These are phyloP conservation scores for Meandrusa payeni DNA, from an alignment of 2,888 invertebrate species.

Conservation along the genomic window DNA sequence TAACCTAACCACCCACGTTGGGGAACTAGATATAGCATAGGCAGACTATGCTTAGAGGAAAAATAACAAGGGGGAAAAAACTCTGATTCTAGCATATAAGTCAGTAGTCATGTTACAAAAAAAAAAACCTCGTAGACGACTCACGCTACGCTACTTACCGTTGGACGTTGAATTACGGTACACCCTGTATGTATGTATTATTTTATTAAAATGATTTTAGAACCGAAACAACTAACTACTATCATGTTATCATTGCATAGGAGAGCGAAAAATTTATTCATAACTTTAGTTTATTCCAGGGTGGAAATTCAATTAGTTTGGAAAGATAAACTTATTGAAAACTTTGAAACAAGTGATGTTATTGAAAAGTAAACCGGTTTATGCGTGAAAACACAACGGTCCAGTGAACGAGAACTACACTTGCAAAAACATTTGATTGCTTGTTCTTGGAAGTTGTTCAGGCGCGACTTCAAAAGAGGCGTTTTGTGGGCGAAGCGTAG, in stretches of 20 bases:
- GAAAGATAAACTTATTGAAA: conserved; percentile 23
- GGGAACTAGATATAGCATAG: too few relatives aligned
- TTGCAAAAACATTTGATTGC: conserved; percentile 22
- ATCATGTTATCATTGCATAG: conserved; percentile 3
- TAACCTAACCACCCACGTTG: too few relatives aligned
- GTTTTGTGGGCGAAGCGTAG: conserved; percentile 8
- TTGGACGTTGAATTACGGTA: too few relatives aligned
- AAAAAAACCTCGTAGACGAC: too few relatives aligned
- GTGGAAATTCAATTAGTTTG: conserved; percentile 15
- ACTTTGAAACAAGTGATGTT: conserved; percentile 19
- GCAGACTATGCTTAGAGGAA: too few relatives aligned
- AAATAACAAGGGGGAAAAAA: too few relatives aligned
- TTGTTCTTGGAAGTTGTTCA: conserved; percentile 22
- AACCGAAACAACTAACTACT: too few relatives aligned
- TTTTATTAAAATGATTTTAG: too few relatives aligned
- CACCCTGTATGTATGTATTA: too few relatives aligned
- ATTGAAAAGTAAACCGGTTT: conserved; percentile 22
- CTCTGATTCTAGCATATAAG: too few relatives aligned
- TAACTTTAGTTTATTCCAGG: neutral
- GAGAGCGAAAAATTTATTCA: conserved; percentile 13
- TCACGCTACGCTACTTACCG: too few relatives aligned
- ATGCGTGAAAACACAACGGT: conserved; percentile 19
- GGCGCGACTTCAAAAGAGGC: conserved; percentile 19
- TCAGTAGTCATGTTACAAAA: too few relatives aligned
- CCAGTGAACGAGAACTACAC: conserved; percentile 16